Conservation (phyloP, 2,888 invertebrate genomes). For the Germaria angustata region DNA sequence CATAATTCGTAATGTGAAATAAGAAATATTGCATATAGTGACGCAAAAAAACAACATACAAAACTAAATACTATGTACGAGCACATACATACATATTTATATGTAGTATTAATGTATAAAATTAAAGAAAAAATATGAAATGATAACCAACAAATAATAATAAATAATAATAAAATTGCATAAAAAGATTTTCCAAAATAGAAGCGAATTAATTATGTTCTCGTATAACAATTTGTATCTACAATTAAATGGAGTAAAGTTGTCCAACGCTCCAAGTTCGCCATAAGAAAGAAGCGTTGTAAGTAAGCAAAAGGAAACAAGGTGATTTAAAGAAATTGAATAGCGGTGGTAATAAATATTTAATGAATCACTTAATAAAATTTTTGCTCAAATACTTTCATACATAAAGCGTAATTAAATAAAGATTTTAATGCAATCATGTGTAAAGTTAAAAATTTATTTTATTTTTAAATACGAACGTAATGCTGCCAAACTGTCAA, state of each 20-base stretch:
- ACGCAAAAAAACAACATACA: constrained; percentile 44
- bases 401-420: constrained; percentile 15
- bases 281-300: not conserved
- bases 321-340: not conserved
- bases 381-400: not conserved
- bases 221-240: constrained; percentile 26
- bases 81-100: too few species aligned
- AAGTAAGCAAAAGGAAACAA: not conserved
- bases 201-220: constrained; percentile 20
- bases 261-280: constrained; percentile 6
- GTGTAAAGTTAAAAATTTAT: constrained; percentile 36
- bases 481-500: constrained; percentile 2
- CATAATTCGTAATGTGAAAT: constrained; percentile 24
- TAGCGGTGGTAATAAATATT: not conserved
- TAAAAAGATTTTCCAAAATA: constrained; percentile 22
- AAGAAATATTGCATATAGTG: not conserved
- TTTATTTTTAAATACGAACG: too few species aligned
- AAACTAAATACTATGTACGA: too few species aligned
- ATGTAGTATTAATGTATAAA: constrained; percentile 11
- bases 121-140: constrained; percentile 11
- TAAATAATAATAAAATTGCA: constrained; percentile 11
- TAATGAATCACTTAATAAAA: not conserved
- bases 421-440: constrained; percentile 40
- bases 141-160: not conserved
- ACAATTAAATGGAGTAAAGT: constrained; percentile 27